phyloP scores from a whole-genome alignment of 2,888 invertebrate species.

The Entomobrya multifasciata region DNA sequence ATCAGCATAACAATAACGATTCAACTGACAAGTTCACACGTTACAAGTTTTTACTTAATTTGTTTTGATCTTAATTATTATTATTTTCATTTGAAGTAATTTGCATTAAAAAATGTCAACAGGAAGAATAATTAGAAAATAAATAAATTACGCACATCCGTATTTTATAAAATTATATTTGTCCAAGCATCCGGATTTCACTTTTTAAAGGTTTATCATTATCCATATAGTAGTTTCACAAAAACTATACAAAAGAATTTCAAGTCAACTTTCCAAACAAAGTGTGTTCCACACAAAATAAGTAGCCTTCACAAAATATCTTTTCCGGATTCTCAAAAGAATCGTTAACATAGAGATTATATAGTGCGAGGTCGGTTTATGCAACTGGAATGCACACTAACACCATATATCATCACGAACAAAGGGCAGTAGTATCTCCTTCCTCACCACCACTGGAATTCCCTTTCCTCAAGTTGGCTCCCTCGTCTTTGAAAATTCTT shows the following conservation, averaged over 20 bases:
- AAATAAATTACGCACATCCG: background rate
- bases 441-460: background rate
- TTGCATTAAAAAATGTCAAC: constrained; percentile 22
- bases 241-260: background rate
- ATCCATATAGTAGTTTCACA: background rate
- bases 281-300: background rate
- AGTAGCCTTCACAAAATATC: background rate
- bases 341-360: background rate
- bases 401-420: background rate
- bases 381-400: constrained; percentile 9
- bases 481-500: constrained; percentile 34
- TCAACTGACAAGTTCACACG: constrained; percentile 62
- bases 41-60: constrained; percentile 20
- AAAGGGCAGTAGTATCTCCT: background rate
- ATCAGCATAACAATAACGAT: constrained; percentile 64
- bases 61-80: background rate
- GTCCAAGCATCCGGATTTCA: constrained; percentile 56
- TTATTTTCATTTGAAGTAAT: constrained; percentile 14
- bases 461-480: constrained; percentile 9
- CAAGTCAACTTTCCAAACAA: background rate
- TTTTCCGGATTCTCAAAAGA: background rate
- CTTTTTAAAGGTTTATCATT: background rate
- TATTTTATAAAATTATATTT: background rate
- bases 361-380: background rate
- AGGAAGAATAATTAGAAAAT: constrained; percentile 5